phyloP scores from a whole-genome alignment of 2,888 invertebrate genomes.

The Plagiodera versicolora region DNA sequence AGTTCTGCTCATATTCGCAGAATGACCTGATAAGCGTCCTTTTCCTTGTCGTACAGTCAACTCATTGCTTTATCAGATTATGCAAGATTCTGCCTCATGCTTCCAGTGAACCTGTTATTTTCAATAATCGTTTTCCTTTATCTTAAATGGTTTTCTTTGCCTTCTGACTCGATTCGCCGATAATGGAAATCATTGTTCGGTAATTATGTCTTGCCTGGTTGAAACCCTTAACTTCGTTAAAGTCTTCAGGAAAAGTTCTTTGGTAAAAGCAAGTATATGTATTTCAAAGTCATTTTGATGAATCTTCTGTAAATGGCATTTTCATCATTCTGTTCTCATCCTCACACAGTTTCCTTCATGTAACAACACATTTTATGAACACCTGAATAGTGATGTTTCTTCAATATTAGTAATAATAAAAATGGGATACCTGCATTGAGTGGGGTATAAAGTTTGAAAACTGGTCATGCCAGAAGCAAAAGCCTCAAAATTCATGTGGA shows the following conservation, averaged over 20 bases:
- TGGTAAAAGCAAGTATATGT: no score
- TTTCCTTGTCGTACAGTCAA: background rate
- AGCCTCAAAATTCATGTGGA: no score
- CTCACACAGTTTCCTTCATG: no score
- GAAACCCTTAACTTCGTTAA: slow-evolving; percentile 11
- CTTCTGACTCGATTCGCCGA: slow-evolving; percentile 37
- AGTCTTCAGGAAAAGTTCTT: slow-evolving; percentile 16
- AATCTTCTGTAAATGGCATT: no score
- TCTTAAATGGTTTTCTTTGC: slow-evolving; percentile 28
- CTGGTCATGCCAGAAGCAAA: no score
- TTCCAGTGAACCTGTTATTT: slow-evolving; percentile 11
- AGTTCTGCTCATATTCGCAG: background rate
- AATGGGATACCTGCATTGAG: no score
- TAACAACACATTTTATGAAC: no score
- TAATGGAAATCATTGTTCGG: slow-evolving; percentile 37
- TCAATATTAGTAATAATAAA: no score
- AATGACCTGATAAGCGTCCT: slow-evolving; percentile 6
- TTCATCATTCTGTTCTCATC: no score
- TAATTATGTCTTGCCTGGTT: slow-evolving; percentile 26
- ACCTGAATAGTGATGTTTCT: no score
- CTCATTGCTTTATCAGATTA: slow-evolving; percentile 5
- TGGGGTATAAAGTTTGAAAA: no score
- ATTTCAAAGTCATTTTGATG: no score
- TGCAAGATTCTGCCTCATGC: background rate
- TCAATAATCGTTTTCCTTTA: slow-evolving; percentile 13